Base-by-base conservation (phyloP, 1,140 invertebrate species). In the Pseudachorutes palmiensis region DNA sequence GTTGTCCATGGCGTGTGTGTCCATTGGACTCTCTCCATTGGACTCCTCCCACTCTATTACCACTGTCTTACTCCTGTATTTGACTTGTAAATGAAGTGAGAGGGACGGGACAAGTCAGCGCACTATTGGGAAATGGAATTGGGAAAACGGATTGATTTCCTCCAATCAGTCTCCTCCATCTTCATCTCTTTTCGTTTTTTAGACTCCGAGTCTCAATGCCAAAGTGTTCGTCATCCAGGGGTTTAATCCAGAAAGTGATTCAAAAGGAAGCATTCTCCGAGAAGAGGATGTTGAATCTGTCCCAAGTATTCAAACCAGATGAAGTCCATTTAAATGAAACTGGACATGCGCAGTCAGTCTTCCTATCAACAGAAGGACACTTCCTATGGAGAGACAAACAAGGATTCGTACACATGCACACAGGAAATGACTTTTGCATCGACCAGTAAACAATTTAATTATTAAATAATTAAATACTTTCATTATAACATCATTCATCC, bases 391-490 rank as follows among this genome's bases (percentile, higher is more conserved):
- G 29, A 0, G 71, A 72, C 51, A 64, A 66, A 24, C 16, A 28
- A 2, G 68, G 68, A 22, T 66, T 66, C 31, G 9, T 70, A 1
- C 62, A 72, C 32, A 65, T 51, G 14, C 55, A 65, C 14, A 26
- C 48, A 3, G 41, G 59, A 28, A 61, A 66, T 33, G 41, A 73
- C 19, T 73, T 73, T 28, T 73, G 72, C 41, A 70, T 73, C 36
- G 72, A 73, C 41, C 69, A 70, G 72, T 71, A 63, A 57, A 66
- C 36, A 28, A 63, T n/a, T 5, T 62, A 45, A n/a, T n/a, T n/a
- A n/a, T n/a, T n/a, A n/a, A n/a, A n/a, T n/a, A n/a, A n/a, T n/a
- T n/a, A n/a, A n/a, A n/a, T n/a, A n/a, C n/a, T n/a, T n/a, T n/a
- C n/a, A n/a, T n/a, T n/a, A n/a, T n/a, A n/a, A n/a, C n/a, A n/a